These are phyloP conservation scores for Chionis minor DNA, from an alignment of 2,113 vertebrate species.

Conservation along the genomic window DNA sequence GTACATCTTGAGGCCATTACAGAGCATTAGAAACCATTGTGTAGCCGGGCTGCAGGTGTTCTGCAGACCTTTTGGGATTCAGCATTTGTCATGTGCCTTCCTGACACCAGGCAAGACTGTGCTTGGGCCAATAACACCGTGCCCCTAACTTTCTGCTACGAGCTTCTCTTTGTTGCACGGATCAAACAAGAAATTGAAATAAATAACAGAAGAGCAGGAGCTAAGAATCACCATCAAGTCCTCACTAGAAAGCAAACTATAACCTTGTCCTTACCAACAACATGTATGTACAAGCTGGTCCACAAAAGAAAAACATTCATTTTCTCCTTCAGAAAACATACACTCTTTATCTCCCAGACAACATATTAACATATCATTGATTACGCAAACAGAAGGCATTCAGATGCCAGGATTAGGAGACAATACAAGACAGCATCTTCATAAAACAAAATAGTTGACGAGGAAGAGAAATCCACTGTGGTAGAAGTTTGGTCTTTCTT, in stretches of 20 bases:
- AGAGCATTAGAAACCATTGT: not conserved
- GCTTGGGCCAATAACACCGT: not conserved
- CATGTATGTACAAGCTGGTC: not conserved
- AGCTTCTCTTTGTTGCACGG: not conserved
- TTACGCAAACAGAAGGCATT: not conserved
- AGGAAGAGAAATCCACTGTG: constrained; percentile 14
- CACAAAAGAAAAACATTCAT: not conserved
- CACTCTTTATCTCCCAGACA: not conserved
- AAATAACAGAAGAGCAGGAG: not conserved
- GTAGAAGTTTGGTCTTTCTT: not conserved
- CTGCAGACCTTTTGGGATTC: not conserved
- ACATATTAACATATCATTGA: not conserved
- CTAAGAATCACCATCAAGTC: not conserved
- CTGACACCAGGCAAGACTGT: not conserved
- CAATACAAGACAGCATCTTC: not conserved
- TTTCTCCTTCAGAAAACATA: not conserved
- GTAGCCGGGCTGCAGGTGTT: not conserved
- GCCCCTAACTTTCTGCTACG: not conserved
- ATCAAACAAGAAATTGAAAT: not conserved
- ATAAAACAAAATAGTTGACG: not conserved
- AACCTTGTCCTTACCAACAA: not conserved
- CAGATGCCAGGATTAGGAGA: not conserved
- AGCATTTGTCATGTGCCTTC: not conserved
- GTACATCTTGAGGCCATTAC: fast-evolving
- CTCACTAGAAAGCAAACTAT: not conserved